These are phyloP conservation scores for Eulimnadia texana DNA, from an alignment of 1,140 invertebrate species.

Conservation along the genomic window DNA sequence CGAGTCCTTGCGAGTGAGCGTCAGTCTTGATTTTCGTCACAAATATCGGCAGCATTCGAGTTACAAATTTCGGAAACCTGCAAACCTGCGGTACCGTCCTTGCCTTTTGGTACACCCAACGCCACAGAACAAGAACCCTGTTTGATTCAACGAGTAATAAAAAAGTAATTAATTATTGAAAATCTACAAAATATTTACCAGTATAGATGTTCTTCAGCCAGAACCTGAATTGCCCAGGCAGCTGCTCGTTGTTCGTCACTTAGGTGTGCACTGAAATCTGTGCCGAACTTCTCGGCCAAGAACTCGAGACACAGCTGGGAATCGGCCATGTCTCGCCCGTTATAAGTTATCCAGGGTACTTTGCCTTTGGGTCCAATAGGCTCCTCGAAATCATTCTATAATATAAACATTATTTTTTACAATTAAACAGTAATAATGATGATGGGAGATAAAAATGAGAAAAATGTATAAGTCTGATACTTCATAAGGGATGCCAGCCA, in stretches of 20 bases:
- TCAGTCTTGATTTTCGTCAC: background rate
- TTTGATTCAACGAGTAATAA: background rate
- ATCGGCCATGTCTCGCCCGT: conserved; percentile 30
- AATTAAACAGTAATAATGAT: background rate
- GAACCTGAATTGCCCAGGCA: conserved; percentile 26
- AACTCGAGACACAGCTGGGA: conserved; percentile 33
- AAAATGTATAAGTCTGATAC: conserved; percentile 8
- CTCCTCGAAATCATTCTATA: conserved; percentile 22
- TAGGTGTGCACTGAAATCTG: conserved; percentile 24
- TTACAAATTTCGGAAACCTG: background rate
- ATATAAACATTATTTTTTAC: background rate
- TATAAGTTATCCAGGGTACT: conserved; percentile 33
- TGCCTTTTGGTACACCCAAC: conserved; percentile 1
- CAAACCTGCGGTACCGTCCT: background rate
- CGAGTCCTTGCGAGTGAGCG: background rate
- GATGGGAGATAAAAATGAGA: background rate
- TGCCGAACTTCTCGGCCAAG: conserved; percentile 23
- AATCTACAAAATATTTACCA: conserved; percentile 18
- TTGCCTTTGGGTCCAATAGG: conserved; percentile 25
- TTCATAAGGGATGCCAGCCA: conserved; percentile 25
- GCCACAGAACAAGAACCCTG: conserved; percentile 7
- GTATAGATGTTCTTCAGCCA: conserved; percentile 31
- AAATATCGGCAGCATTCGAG: background rate
- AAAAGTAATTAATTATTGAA: background rate
- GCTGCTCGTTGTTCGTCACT: conserved; percentile 21